Percentiles rank a stretch among this genome's conserved stretches.
Conservation (phyloP, 2,888 invertebrate species). For the Phyto melanocephala region DNA sequence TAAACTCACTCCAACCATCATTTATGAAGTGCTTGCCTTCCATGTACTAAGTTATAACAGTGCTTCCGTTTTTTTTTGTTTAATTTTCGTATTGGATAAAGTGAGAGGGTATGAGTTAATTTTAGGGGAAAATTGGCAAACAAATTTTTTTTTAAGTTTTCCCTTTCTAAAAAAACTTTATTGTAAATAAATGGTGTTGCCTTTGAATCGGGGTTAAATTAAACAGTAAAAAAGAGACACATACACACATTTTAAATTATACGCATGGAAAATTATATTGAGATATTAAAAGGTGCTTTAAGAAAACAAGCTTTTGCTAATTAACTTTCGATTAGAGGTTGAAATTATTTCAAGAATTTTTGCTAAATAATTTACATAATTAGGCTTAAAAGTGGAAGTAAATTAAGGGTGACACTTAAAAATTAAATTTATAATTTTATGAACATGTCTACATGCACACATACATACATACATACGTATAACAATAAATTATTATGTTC, state of each 20-base stretch:
- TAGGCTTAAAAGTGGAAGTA: neutral
- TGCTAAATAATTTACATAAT: neutral
- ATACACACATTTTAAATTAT: neutral
- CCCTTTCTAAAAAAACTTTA: neutral
- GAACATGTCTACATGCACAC: too few relatives aligned
- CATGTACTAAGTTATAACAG: constrained; percentile 32
- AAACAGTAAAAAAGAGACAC: neutral
- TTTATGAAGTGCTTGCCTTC: neutral
- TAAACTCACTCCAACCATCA: neutral
- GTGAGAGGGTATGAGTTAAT: neutral
- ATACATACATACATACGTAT: too few relatives aligned
- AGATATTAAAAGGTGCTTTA: neutral
- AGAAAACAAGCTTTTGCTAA: neutral
- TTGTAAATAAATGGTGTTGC: neutral
- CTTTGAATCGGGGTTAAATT: constrained; percentile 1
- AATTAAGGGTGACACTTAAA: too few relatives aligned
- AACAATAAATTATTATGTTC: too few relatives aligned
- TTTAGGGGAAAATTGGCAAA: constrained; percentile 43
- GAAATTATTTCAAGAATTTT: neutral
- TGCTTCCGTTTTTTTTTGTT: constrained; percentile 1
- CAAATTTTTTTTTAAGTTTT: constrained; percentile 37
- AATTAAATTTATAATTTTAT: too few relatives aligned
- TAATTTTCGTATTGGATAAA: neutral
- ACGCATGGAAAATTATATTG: too few relatives aligned
- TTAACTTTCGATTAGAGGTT: too few relatives aligned